phyloP scores from a whole-genome alignment of 2,888 invertebrate species.

The Trichopria drosophilae region DNA sequence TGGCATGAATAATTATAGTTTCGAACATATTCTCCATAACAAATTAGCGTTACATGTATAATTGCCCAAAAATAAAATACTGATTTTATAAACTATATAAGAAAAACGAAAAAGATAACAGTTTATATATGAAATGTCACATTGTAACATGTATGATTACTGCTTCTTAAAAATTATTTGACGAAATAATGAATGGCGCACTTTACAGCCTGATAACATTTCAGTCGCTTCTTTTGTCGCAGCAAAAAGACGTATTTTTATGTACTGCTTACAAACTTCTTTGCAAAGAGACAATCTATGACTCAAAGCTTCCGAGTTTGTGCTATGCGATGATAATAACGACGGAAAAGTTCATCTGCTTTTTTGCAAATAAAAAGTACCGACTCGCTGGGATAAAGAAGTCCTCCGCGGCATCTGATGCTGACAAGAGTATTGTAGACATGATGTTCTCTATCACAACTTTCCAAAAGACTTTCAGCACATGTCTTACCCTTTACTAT shows the following conservation, averaged over 20 bases:
- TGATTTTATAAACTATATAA: too few relatives aligned
- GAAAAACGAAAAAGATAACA: too few relatives aligned
- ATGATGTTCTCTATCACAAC: background rate
- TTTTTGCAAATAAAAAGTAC: conserved; percentile 23
- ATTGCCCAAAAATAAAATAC: too few relatives aligned
- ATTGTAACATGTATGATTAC: too few relatives aligned
- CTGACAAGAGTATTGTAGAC: conserved; percentile 1
- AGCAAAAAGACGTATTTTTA: conserved; percentile 17
- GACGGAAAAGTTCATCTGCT: conserved; percentile 6
- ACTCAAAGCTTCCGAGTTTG: conserved; percentile 14
- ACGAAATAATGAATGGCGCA: conserved; percentile 14
- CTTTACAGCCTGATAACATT: conserved; percentile 1
- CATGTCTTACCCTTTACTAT: conserved; percentile 20
- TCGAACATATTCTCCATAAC: too few relatives aligned
- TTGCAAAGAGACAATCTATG: conserved; percentile 27
- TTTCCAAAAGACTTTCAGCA: conserved; percentile 15
- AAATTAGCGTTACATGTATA: too few relatives aligned
- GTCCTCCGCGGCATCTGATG: conserved; percentile 18
- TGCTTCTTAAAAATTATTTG: conserved; percentile 15
- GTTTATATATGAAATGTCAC: too few relatives aligned
- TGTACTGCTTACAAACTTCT: conserved; percentile 13
- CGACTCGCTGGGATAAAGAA: conserved; percentile 28
- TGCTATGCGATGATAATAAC: conserved; percentile 20
- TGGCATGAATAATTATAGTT: too few relatives aligned
- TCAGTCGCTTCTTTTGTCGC: conserved; percentile 10